Conservation (phyloP, 2,797 vertebrate genomes). For the Micrastur ruficollis region DNA sequence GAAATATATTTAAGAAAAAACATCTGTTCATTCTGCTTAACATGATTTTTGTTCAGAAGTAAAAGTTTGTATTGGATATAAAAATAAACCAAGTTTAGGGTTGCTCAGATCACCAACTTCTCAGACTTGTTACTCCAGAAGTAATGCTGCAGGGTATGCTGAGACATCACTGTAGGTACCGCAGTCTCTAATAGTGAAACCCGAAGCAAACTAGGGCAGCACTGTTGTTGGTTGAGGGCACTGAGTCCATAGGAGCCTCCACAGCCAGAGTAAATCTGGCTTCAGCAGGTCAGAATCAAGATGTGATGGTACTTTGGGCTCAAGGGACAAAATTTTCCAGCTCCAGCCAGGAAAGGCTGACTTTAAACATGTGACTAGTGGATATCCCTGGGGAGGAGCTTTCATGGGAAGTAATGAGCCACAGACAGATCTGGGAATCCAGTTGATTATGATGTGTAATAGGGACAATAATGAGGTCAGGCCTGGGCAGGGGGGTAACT, state of each 20-base stretch:
- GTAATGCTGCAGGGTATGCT: no score
- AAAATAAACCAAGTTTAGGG: neutral
- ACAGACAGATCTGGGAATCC: neutral
- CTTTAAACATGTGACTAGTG: neutral
- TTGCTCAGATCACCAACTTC: neutral
- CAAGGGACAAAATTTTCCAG: neutral
- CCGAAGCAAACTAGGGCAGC: neutral
- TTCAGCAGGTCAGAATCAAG: neutral
- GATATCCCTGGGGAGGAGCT: neutral
- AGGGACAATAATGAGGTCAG: neutral
- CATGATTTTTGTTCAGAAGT: neutral
- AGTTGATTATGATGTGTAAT: neutral
- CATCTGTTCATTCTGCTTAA: neutral
- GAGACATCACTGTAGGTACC: no score
- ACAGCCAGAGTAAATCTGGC: neutral
- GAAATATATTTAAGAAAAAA: neutral
- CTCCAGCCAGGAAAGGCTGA: neutral
- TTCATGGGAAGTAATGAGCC: neutral
- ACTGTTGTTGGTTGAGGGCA: neutral
- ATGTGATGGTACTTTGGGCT: neutral
- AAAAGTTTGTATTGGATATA: neutral
- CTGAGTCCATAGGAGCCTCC: neutral
- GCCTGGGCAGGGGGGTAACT: neutral
- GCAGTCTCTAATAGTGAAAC: neutral
- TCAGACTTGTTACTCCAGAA: neutral